A percentile compares a stretch with the other conserved stretches of the same genome.
Conservation (phyloP, 2,797 vertebrate species). For the Mionectes olivaceus region DNA sequence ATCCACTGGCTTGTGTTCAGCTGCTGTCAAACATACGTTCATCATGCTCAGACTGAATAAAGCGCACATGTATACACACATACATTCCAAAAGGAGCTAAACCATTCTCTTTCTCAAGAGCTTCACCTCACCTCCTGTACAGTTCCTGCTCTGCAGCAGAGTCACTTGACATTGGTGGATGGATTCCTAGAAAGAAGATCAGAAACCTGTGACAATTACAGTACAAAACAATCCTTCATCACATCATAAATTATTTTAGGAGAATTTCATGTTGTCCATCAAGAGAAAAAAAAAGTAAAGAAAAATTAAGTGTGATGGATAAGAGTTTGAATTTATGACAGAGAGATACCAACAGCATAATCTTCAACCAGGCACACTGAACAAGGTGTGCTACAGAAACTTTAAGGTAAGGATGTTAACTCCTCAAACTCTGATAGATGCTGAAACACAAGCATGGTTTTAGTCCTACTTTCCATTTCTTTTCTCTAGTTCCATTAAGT, state of each 20-base stretch:
- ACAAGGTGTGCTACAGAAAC: not conserved
- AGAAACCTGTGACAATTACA: not conserved
- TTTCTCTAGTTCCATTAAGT: not conserved
- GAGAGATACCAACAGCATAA: not conserved
- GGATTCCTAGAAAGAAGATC: slow-evolving; percentile 49
- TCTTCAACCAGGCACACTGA: not conserved
- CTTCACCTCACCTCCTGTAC: slow-evolving; percentile 73
- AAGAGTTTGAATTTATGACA: not conserved
- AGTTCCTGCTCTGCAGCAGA: slow-evolving; percentile 67
- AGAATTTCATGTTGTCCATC: not conserved
- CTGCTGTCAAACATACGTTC: not conserved
- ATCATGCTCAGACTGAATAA: not conserved
- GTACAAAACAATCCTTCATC: not conserved
- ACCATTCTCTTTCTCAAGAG: not conserved
- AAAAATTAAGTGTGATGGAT: not conserved
- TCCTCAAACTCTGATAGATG: not conserved
- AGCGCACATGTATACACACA: not conserved
- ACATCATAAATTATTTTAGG: not conserved
- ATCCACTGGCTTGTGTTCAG: not conserved
- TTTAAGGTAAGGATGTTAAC: not conserved
- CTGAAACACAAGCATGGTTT: not conserved
- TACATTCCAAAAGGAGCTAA: not conserved
- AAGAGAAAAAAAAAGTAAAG: not conserved
- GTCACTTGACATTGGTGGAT: not conserved
- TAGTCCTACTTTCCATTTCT: not conserved